Evolutionary conservation across 2,113 vertebrate genomes (phyloP).

Genomic region (Oryctolagus cuniculus): DNA sequence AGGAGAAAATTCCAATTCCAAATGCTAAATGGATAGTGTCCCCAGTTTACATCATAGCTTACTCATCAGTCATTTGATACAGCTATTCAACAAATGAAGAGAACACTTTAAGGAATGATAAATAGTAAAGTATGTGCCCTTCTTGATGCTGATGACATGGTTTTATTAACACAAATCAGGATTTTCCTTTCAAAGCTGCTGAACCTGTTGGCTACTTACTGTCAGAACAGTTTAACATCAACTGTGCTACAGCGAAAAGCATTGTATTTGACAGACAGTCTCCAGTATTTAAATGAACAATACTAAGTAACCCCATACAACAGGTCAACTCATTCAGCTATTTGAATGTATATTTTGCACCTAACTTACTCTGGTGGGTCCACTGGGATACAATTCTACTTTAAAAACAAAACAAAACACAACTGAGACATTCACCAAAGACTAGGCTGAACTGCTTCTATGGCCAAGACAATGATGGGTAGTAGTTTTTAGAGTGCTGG

Average conservation of each 20-base stretch:
- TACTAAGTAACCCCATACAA: constrained; percentile 72
- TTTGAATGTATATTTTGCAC: constrained; percentile 74
- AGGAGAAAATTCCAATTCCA: constrained; percentile 51
- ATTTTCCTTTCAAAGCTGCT: constrained; percentile 72
- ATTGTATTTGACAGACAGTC: constrained; percentile 78
- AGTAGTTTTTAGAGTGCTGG: constrained; percentile 34
- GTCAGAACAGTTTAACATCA: constrained; percentile 81
- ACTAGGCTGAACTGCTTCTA: constrained; percentile 34
- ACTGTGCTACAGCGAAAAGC: constrained; percentile 31
- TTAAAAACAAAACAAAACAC: constrained; percentile 15
- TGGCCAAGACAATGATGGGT: constrained; percentile 4
- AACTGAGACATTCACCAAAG: constrained; percentile 49
- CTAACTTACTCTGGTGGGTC: constrained; percentile 53
- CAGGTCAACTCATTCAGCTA: constrained; percentile 76
- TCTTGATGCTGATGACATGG: constrained; percentile 46
- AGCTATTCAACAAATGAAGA: not conserved
- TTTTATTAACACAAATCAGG: constrained; percentile 70
- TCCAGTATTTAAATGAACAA: constrained; percentile 79
- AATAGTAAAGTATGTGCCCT: not conserved
- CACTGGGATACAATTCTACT: constrained; percentile 49
- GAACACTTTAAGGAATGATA: not conserved
- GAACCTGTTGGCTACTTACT: constrained; percentile 75
- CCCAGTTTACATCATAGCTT: not conserved
- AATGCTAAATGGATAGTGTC: not conserved
- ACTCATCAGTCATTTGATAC: not conserved